Percentiles rank a stretch among this genome's conserved stretches.
Evolutionary conservation across 2,113 vertebrate genomes (phyloP).

Genomic region (Saccopteryx bilineata): DNA sequence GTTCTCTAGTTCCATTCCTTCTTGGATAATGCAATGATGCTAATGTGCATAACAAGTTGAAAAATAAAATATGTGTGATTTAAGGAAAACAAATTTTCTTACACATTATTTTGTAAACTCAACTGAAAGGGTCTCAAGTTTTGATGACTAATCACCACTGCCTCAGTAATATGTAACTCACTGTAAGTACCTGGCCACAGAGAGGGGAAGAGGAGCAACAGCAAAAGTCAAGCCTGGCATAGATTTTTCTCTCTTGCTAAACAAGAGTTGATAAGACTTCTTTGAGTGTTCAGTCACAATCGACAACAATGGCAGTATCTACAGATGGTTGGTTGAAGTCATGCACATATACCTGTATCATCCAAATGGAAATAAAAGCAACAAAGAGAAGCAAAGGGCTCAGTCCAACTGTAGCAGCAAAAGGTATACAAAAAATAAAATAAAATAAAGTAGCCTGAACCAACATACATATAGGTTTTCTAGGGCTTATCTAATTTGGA

Average conservation of each 20-base stretch:
- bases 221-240: not conserved
- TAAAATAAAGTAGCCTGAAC: conserved; percentile 11
- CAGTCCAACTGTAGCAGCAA: not conserved
- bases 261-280: not conserved
- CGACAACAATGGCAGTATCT: not conserved
- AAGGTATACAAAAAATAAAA: not conserved
- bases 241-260: not conserved
- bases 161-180: not conserved
- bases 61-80: not conserved
- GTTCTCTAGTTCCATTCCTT: not conserved
- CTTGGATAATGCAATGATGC: not conserved
- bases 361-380: not conserved
- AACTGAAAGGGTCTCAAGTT: not conserved
- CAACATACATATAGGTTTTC: conserved; percentile 48
- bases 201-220: not conserved
- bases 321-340: not conserved
- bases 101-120: not conserved
- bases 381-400: not conserved
- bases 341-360: not conserved
- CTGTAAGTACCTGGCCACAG: not conserved
- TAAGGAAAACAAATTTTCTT: not conserved
- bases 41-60: not conserved
- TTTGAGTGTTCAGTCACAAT: not conserved
- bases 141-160: not conserved
- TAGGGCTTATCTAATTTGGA: conserved; percentile 70